These are phyloP conservation scores for Plecturocebus donacophilus DNA, from an alignment of 2,113 vertebrate species.

Conservation along the genomic window DNA sequence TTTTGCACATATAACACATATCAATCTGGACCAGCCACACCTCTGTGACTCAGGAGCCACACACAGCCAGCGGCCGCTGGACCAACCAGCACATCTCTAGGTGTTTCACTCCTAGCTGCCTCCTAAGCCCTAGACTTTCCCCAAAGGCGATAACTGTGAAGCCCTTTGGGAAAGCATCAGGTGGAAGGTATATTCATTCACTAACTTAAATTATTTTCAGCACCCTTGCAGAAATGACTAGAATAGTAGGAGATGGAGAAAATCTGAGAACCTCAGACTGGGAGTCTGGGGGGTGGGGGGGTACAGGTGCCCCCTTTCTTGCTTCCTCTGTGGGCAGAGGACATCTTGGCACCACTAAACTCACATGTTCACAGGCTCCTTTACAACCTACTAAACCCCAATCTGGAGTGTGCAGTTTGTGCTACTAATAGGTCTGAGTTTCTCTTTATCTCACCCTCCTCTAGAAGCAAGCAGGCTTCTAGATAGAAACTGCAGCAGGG, in stretches of 20 bases:
- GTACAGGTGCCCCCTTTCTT: background rate
- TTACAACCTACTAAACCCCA: background rate
- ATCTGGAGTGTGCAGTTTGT: background rate
- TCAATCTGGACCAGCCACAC: background rate
- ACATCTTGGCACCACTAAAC: background rate
- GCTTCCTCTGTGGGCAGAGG: background rate
- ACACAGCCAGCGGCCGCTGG: background rate
- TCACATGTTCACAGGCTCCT: background rate
- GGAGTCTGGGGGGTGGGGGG: fast-evolving
- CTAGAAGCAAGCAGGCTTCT: background rate
- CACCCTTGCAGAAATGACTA: background rate
- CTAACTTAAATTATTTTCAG: background rate
- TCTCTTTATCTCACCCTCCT: background rate
- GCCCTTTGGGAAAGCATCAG: background rate
- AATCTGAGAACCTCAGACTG: background rate
- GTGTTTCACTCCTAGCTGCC: background rate
- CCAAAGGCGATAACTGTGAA: background rate
- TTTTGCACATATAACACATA: background rate
- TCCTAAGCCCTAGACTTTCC: background rate
- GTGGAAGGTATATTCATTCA: background rate
- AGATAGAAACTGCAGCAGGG: background rate
- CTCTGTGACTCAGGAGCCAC: background rate
- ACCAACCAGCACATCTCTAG: background rate
- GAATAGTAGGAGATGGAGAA: background rate
- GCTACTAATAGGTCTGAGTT: background rate